Percentiles rank a stretch among this genome's conserved stretches.
Evolutionary conservation across 2,113 vertebrate species (phyloP).

Genomic region (Acinonyx jubatus): DNA sequence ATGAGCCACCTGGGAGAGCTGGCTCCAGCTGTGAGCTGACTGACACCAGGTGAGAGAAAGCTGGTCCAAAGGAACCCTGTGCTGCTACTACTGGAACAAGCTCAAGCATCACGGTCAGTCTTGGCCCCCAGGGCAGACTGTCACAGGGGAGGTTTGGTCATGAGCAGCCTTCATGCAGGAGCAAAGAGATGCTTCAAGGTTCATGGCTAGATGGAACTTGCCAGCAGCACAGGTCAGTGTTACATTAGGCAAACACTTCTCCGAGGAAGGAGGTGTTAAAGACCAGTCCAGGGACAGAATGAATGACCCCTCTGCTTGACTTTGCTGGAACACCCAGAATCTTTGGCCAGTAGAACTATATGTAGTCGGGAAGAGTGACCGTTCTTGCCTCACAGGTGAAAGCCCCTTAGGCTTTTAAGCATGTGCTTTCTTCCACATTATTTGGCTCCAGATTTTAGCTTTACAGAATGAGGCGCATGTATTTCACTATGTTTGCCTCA

Average conservation of each 20-base stretch:
- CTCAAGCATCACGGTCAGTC: background rate
- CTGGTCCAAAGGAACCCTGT: background rate
- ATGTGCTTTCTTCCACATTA: background rate
- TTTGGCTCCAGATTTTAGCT: slow-evolving; percentile 8
- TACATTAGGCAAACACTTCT: background rate
- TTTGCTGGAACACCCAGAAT: background rate
- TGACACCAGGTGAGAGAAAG: background rate
- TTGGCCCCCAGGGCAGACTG: background rate
- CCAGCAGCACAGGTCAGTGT: slow-evolving; percentile 12
- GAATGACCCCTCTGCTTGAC: background rate
- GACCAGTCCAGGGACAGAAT: background rate
- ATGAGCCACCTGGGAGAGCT: background rate
- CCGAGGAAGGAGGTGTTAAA: background rate
- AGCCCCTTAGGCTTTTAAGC: background rate
- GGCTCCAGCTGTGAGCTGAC: background rate
- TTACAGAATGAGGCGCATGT: slow-evolving; percentile 1
- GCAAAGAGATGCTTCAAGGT: background rate
- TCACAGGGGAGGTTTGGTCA: background rate
- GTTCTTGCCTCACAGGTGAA: background rate
- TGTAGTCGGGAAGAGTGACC: background rate
- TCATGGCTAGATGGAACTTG: slow-evolving; percentile 25
- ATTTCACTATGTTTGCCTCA: slow-evolving; percentile 58
- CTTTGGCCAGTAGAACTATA: background rate
- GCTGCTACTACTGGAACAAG: background rate
- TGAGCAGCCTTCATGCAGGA: background rate